These are phyloP conservation scores for Alectura lathami DNA, from an alignment of 2,113 vertebrate genomes.

Conservation along the genomic window DNA sequence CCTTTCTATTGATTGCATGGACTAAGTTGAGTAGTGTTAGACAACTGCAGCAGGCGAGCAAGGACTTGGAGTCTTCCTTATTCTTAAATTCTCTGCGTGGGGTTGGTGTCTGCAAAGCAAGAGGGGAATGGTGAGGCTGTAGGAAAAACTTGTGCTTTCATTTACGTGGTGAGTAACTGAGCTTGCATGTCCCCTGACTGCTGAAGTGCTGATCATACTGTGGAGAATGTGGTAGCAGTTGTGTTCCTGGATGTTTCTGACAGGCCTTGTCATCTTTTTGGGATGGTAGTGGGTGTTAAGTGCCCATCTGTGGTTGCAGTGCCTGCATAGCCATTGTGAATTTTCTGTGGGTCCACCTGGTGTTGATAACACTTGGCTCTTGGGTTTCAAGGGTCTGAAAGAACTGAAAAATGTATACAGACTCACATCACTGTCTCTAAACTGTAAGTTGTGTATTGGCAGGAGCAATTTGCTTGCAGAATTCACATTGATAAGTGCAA, in stretches of 20 bases:
- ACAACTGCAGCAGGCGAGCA: background rate
- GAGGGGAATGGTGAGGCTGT: background rate
- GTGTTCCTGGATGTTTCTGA: background rate
- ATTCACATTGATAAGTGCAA: rapidly evolving
- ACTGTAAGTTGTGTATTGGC: background rate
- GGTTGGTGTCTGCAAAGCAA: background rate
- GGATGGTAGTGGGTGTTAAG: background rate
- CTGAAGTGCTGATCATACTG: rapidly evolving
- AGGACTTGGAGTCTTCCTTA: background rate
- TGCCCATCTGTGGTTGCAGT: background rate
- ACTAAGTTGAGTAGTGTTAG: background rate
- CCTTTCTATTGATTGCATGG: background rate
- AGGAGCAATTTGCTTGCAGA: background rate
- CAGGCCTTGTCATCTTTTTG: background rate
- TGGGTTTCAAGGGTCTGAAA: background rate
- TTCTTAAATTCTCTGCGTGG: rapidly evolving
- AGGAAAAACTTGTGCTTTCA: background rate
- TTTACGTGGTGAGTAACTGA: background rate
- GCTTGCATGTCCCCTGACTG: background rate
- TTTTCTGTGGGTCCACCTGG: background rate
- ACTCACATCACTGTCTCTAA: background rate
- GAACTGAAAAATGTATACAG: too few species aligned
- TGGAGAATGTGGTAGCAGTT: background rate
- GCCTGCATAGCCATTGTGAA: rapidly evolving
- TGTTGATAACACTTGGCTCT: background rate